phyloP scores from a whole-genome alignment of 2,888 invertebrate genomes.

The Drosophila macrospina region DNA sequence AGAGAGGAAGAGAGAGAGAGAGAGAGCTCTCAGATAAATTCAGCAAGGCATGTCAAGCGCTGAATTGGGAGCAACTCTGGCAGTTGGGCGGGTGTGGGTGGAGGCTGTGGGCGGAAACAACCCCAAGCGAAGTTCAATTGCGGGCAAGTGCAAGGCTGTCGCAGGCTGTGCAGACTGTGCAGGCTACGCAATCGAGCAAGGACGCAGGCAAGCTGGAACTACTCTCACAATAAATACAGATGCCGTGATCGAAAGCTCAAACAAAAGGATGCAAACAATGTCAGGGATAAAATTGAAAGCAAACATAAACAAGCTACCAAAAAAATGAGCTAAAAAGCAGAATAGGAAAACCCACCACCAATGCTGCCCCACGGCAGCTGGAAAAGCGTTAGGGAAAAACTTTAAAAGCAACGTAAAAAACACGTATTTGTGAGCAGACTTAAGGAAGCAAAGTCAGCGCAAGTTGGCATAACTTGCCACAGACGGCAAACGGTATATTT shows the following conservation, averaged over 20 bases:
- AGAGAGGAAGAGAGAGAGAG: constrained; percentile 4
- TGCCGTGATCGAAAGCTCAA: constrained; percentile 52
- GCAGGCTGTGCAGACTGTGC: constrained; percentile 7
- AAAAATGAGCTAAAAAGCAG: background rate
- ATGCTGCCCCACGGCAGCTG: background rate
- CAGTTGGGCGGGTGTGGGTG: constrained; percentile 3
- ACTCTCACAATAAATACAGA: constrained; percentile 13
- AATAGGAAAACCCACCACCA: constrained; percentile 39
- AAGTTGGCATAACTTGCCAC: constrained; percentile 16
- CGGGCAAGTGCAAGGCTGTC: constrained; percentile 75
- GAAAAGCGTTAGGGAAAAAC: constrained; percentile 17
- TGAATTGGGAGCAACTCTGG: constrained; percentile 45
- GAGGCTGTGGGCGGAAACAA: constrained; percentile 49
- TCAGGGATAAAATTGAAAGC: constrained; percentile 75
- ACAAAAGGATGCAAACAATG: constrained; percentile 63
- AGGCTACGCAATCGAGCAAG: constrained; percentile 50
- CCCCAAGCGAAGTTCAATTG: constrained; percentile 73
- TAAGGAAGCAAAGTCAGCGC: constrained; percentile 5
- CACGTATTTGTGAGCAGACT: constrained; percentile 14
- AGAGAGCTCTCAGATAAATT: constrained; percentile 66
- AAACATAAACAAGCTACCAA: constrained; percentile 54
- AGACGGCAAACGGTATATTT: background rate
- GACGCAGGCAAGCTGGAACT: constrained; percentile 31
- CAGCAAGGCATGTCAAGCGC: constrained; percentile 52
- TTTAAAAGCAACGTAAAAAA: constrained; percentile 9